A percentile compares a stretch with the other conserved stretches of the same genome.
These are phyloP conservation scores for Lepidotrigona ventralis DNA, from an alignment of 1,140 invertebrate genomes.

Conservation along the genomic window DNA sequence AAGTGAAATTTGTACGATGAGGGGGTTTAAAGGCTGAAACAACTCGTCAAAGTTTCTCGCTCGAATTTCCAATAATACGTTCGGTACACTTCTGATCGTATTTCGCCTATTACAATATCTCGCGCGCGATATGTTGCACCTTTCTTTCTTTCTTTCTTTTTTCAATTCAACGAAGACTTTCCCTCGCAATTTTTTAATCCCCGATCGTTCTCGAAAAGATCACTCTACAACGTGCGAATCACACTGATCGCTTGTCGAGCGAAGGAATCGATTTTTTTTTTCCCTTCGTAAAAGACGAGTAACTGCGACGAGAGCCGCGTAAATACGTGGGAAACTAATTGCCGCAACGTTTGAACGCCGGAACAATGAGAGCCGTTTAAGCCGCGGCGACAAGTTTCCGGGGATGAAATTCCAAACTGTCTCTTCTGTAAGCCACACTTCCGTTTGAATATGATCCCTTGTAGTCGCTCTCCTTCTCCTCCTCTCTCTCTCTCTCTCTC, in stretches of 20 bases:
- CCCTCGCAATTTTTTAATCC: too few relatives aligned
- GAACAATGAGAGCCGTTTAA: conserved; percentile 48
- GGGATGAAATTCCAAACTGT: conserved; percentile 53
- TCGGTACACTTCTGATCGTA: too few relatives aligned
- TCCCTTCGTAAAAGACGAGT: background rate
- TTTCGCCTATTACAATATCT: too few relatives aligned
- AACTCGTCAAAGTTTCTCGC: too few relatives aligned
- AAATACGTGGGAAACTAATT: conserved; percentile 51
- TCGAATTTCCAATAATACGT: too few relatives aligned
- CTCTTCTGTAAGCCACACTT: conserved; percentile 45
- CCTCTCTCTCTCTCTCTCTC: background rate
- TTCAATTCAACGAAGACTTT: too few relatives aligned
- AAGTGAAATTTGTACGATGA: background rate
- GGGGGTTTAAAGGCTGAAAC: too few relatives aligned
- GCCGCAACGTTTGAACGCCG: conserved; percentile 29
- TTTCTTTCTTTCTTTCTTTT: too few relatives aligned
- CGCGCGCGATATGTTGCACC: too few relatives aligned
- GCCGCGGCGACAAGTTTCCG: conserved; percentile 22
- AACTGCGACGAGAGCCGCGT: background rate
- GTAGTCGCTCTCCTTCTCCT: background rate
- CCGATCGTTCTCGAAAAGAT: too few relatives aligned
- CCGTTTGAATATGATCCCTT: conserved; percentile 51
- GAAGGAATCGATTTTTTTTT: background rate
- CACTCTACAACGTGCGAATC: too few relatives aligned
- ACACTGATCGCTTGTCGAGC: too few relatives aligned